Base-by-base conservation (phyloP, 64 coral and sea anemone species). In the Stylophora pistillata region DNA sequence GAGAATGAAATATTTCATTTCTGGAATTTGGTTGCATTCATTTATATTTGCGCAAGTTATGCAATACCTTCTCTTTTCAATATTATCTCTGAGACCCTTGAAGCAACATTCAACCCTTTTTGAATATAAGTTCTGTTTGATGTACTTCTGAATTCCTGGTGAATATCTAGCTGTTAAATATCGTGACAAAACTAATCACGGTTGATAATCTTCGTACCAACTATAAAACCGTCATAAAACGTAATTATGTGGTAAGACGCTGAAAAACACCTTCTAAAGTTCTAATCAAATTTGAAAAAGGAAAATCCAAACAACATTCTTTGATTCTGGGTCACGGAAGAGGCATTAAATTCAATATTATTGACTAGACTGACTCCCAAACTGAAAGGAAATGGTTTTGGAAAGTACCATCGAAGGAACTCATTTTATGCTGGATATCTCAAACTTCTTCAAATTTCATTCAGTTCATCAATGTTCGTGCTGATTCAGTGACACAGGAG, bases 191-290 rank as follows among this genome's bases (percentile, higher is more conserved):
- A 69, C 32, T 63, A 13, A 70, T 37, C 31, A 21, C 34, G 23
- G 37, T 27, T 84, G 53, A 70, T 41, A 33, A 63, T 60, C 13
- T 7, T 84, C 25, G 66, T 53, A 37, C 31, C 65, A 53, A 25
- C 64, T 12, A 68, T 69, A 84, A 84, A 84, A 63, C 60, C 61
- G 69, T 84, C 80, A 68, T 47, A 68, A 84, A 84, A 84, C 23
- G 80, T 9, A 69, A 23, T 84, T 53, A 84, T 84, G 59, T 47
- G 61, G 53, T 13, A 84, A 84, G 80, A 69, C 66, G 80, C 62
- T 63, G 7, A 20, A 84, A 70, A 47, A 84, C 30, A 84, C 80
- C 33, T 17, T 31, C 78, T 23, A 32, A 21, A 37, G 58, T 82
- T 20, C 64, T n/a, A 79, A 59, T 28, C 58, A 20, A 5, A 31